Evolutionary conservation across 2,113 vertebrate genomes (phyloP).

Genomic region (Solea solea): DNA sequence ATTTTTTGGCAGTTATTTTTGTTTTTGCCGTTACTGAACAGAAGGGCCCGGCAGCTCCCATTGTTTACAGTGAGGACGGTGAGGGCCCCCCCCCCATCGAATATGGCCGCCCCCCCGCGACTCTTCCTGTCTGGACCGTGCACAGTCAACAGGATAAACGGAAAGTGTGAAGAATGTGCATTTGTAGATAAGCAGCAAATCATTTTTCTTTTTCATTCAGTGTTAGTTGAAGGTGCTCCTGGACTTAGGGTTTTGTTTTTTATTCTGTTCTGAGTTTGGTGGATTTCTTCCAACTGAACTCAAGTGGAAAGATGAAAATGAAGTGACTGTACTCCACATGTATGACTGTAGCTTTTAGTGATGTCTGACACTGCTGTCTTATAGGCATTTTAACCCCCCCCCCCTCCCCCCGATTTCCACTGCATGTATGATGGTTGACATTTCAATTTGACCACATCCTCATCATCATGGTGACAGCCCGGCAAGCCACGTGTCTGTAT

Average conservation of each 20-base stretch:
- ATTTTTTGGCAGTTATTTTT: constrained; percentile 34
- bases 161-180: constrained; percentile 91
- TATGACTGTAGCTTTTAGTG: constrained; percentile 86
- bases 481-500: constrained; percentile 86
- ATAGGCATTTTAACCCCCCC: constrained; percentile 84
- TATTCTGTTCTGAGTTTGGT: constrained; percentile 73
- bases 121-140: constrained; percentile 41
- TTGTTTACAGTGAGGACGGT: constrained; percentile 85
- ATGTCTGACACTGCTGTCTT: constrained; percentile 89
- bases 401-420: constrained; percentile 70
- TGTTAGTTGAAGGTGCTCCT: constrained; percentile 89
- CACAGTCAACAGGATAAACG: constrained; percentile 75
- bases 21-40: constrained; percentile 79
- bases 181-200: constrained; percentile 90
- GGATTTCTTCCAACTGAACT: constrained; percentile 78
- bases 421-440: constrained; percentile 93
- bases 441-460: constrained; percentile 59
- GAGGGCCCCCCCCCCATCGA: constrained; percentile 59
- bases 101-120: constrained; percentile 41
- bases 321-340: constrained; percentile 68
- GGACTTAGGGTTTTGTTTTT: constrained; percentile 39
- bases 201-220: constrained; percentile 79
- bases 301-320: constrained; percentile 64
- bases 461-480: constrained; percentile 84
- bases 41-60: constrained; percentile 72